Conservation (phyloP, 2,797 vertebrate species). For the Poecilia picta region DNA sequence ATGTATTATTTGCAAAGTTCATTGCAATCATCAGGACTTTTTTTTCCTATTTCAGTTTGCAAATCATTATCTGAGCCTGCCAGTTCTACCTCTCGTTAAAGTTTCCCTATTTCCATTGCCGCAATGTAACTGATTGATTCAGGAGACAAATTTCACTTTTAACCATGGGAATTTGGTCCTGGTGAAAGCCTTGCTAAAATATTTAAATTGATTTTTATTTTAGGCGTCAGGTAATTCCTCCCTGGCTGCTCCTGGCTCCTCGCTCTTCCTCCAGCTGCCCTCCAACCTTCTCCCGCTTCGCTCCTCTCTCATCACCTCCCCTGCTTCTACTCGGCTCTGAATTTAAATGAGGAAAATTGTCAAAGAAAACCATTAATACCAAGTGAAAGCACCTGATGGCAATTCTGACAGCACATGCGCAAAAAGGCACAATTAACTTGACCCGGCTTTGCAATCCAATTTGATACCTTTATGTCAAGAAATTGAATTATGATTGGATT, state of each 20-base stretch:
- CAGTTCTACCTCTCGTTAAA: neutral
- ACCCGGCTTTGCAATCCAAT: neutral
- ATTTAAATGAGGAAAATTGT: conserved; percentile 19
- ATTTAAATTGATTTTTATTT: conserved; percentile 11
- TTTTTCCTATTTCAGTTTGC: neutral
- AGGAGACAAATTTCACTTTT: neutral
- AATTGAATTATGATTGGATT: conserved; percentile 10
- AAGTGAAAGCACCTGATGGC: conserved; percentile 21
- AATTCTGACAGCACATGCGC: conserved; percentile 10
- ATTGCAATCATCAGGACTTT: neutral
- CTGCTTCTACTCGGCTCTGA: conserved; percentile 1
- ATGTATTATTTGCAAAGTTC: neutral
- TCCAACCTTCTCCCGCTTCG: conserved; percentile 1
- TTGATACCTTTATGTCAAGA: conserved; percentile 8
- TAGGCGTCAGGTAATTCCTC: conserved; percentile 6
- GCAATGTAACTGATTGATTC: neutral
- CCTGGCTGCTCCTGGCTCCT: conserved; percentile 5
- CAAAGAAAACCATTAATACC: conserved; percentile 15
- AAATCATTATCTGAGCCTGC: neutral
- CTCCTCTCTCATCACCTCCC: conserved; percentile 3
- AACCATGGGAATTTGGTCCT: neutral
- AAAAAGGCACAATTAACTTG: conserved; percentile 7
- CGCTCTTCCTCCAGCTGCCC: conserved; percentile 15
- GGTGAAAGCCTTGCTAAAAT: conserved; percentile 5
- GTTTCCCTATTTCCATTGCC: neutral